Evolutionary conservation across 2,113 vertebrate genomes (phyloP), one percentile per base, ranked within the genome.

Genomic region (Calyptommatus sinebrachiatus): DNA sequence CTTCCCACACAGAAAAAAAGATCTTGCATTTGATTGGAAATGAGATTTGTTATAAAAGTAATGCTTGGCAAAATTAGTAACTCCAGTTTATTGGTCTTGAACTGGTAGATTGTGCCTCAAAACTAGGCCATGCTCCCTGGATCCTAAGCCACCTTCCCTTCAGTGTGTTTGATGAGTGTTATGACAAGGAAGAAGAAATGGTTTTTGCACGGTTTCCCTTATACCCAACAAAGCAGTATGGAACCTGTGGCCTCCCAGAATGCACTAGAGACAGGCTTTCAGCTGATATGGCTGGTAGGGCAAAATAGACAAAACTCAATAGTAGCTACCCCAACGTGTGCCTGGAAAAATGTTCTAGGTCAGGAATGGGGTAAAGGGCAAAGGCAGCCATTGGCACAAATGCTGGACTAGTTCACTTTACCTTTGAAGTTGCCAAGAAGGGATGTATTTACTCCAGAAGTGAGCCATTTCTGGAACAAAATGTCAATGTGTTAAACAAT

Each of bases 41-140:
- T 86, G 16, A 9, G 57, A 75, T 80, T 88, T 86, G 21, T 12
- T 63, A 75, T 70, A 14, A 70, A 26, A 46, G 65, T 63, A 63
- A 63, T 63, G 65, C 45, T 76, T 77, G 53, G 24, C 76, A 78
- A 69, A n/a, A 69, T 60, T 41, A 68, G 29, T 77, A 24, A 24
- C 65, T 35, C 26, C 14, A 68, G 21, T 68, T 53, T 28, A 53
- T 9, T 53, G n/a, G 12, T 53, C n/a, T 72, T 50, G 18, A 29
- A 29, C 14, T 53, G 46, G 20, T 14, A 31, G 50, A n/a, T 18
- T 26, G 50, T 41, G 46, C 66, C 29, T 26, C 29, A 70, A 10
- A 57, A 26, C 8, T 50, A 22, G 31, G 24, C 20, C 67, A 29
- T 57, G 18, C 48, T 41, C 35, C 18, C 29, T n/a, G 28, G 57